Percentiles rank a stretch among this genome's conserved stretches.
Evolutionary conservation across 1,140 invertebrate species (phyloP).

Genomic region (Hyphantria cunea): DNA sequence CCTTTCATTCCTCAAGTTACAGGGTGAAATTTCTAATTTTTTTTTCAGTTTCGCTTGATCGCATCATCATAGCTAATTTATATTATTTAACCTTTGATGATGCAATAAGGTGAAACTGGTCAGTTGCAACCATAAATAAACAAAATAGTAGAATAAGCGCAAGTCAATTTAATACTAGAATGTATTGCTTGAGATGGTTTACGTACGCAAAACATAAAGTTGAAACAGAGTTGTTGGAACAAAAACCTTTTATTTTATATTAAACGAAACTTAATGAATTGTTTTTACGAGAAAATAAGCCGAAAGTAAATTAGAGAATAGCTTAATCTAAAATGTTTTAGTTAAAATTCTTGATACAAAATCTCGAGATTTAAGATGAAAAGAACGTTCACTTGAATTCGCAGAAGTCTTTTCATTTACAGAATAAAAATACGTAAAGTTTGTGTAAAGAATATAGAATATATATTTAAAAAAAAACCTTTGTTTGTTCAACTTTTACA

Average conservation of each 20-base stretch:
- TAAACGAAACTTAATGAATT: conserved; percentile 11
- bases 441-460: background rate
- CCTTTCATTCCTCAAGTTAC: too few species aligned
- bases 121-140: too few species aligned
- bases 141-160: too few species aligned
- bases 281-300: conserved; percentile 7
- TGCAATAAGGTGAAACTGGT: too few species aligned
- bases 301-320: conserved; percentile 13
- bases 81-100: too few species aligned
- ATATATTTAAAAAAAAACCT: background rate
- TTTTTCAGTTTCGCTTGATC: too few species aligned
- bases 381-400: background rate
- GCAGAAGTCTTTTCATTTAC: background rate
- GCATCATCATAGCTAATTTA: too few species aligned
- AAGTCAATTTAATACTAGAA: too few species aligned
- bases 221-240: background rate
- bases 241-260: conserved; percentile 5
- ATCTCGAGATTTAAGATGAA: conserved; percentile 9
- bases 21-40: too few species aligned
- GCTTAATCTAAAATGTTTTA: conserved; percentile 10
- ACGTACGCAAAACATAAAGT: background rate
- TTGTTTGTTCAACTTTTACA: background rate
- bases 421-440: background rate
- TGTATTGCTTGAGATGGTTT: too few species aligned
- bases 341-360: background rate